These are phyloP conservation scores for Myotis brandtii DNA, from an alignment of 2,113 vertebrate genomes.

Conservation along the genomic window DNA sequence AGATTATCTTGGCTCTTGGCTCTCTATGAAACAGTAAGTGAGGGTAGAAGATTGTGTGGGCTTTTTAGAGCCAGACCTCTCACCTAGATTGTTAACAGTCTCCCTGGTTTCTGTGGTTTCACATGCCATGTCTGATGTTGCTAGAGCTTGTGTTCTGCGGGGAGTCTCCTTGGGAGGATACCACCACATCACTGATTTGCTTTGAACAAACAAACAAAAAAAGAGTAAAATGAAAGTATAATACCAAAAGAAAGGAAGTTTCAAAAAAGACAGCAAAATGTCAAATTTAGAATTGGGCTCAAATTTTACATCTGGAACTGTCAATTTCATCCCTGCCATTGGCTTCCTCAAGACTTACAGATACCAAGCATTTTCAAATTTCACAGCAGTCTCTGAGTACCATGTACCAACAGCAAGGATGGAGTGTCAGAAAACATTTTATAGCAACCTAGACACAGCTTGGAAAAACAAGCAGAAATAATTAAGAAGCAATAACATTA, in stretches of 20 bases:
- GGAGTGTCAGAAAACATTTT: background rate
- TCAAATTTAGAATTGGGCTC: background rate
- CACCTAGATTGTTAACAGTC: no score
- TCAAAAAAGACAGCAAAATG: slow-evolving; percentile 2
- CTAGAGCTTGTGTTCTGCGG: background rate
- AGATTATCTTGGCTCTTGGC: background rate
- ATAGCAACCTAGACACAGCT: background rate
- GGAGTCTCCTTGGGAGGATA: background rate
- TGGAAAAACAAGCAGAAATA: background rate
- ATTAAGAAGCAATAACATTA: background rate
- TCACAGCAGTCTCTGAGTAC: background rate
- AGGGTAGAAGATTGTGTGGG: background rate
- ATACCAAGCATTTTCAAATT: background rate
- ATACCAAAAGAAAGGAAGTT: background rate
- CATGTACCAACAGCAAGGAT: background rate
- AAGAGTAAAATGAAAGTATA: background rate
- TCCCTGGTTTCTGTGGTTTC: background rate
- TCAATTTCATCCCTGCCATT: background rate
- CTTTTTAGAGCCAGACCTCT: background rate
- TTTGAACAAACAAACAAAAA: background rate
- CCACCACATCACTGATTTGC: background rate
- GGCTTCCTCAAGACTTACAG: background rate
- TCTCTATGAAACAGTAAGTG: background rate
- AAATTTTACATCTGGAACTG: background rate
- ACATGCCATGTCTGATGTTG: background rate